Evolutionary conservation across 64 coral and sea anemone genomes (phyloP).

Genomic region (Catalaphyllia jardinei): DNA sequence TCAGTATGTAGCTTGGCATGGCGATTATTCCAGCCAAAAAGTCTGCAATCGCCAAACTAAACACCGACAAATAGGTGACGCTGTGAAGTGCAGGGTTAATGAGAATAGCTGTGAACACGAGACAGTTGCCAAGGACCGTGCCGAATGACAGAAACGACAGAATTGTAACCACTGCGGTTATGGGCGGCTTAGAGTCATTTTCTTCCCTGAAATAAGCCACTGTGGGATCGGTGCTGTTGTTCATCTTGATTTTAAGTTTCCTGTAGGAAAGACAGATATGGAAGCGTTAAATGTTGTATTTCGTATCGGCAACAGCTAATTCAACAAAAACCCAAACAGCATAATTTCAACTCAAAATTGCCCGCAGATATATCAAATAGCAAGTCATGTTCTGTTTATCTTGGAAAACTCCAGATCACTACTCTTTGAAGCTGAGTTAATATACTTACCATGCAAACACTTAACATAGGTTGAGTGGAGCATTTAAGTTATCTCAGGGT

Average conservation of each 20-base stretch:
- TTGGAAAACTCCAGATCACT: no score
- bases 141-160: constrained; percentile 52
- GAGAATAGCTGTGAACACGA: constrained; percentile 61
- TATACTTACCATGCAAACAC: no score
- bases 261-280: background rate
- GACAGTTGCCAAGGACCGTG: constrained; percentile 53
- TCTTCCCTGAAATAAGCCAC: background rate
- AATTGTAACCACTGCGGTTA: constrained; percentile 37
- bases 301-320: no score
- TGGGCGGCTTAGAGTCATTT: constrained; percentile 4
- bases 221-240: background rate
- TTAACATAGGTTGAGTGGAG: no score
- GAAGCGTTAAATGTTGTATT: background rate
- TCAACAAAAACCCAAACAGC: no score
- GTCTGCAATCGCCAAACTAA: constrained; percentile 83
- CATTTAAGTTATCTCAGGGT: no score
- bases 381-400: no score
- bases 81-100: constrained; percentile 72
- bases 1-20: constrained; percentile 81
- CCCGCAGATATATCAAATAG: no score
- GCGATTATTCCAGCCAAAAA: constrained; percentile 71
- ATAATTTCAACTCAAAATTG: no score
- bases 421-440: no score
- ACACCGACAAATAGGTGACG: constrained; percentile 72
- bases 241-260: background rate